phyloP scores from a whole-genome alignment of 2,113 vertebrate genomes.

The Hippocampus zosterae region DNA sequence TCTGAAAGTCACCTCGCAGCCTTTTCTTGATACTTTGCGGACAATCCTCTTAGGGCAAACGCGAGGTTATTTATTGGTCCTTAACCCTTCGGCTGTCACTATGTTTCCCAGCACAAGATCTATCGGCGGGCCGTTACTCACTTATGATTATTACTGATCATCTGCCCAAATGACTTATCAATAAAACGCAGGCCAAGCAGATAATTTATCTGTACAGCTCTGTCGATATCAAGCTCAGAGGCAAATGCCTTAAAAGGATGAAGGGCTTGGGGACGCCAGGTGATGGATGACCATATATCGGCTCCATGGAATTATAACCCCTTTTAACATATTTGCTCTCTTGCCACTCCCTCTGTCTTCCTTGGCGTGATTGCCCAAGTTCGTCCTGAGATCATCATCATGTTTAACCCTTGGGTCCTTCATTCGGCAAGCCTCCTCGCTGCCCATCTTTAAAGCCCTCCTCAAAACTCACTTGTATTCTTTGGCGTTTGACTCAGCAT shows the following conservation, averaged over 20 bases:
- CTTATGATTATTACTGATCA: constrained; percentile 86
- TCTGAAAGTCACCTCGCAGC: constrained; percentile 45
- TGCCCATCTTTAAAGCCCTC: too few species aligned
- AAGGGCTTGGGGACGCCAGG: constrained; percentile 42
- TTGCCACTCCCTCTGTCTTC: constrained; percentile 29
- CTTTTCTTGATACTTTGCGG: constrained; percentile 49
- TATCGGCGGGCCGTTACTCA: constrained; percentile 68
- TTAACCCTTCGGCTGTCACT: constrained; percentile 36
- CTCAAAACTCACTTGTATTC: too few species aligned
- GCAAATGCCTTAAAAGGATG: constrained; percentile 76
- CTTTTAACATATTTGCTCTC: constrained; percentile 66
- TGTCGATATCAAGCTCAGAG: constrained; percentile 81
- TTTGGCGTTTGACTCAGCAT: too few species aligned
- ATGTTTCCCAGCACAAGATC: constrained; percentile 54
- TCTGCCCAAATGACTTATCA: constrained; percentile 77
- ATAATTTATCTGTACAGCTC: constrained; percentile 74
- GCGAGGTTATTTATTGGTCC: constrained; percentile 51
- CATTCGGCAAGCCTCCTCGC: too few species aligned
- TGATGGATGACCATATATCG: constrained; percentile 65
- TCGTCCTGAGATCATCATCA: constrained; percentile 33
- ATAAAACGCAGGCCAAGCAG: constrained; percentile 72
- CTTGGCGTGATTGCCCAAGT: constrained; percentile 35
- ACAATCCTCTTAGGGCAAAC: constrained; percentile 69
- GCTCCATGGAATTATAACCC: constrained; percentile 62
- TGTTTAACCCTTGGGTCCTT: too few species aligned